phyloP scores from a whole-genome alignment of 2,797 vertebrate genomes.

The Parambassis ranga region DNA sequence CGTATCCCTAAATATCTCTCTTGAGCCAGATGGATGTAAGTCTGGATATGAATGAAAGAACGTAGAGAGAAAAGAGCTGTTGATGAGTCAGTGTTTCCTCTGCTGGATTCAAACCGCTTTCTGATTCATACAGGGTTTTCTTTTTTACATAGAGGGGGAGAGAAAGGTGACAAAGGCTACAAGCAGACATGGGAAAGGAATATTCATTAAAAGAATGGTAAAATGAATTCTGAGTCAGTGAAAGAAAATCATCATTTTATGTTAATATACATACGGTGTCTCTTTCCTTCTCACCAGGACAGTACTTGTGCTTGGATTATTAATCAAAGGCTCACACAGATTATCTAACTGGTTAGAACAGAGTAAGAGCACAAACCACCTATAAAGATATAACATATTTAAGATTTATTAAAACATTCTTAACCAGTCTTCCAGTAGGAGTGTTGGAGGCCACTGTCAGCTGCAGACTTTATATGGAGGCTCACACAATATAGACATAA shows the following conservation, averaged over 20 bases:
- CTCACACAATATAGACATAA: neutral
- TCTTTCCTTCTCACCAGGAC: neutral
- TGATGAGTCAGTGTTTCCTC: constrained; percentile 55
- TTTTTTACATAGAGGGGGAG: constrained; percentile 4
- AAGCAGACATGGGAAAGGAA: neutral
- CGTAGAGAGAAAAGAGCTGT: constrained; percentile 8
- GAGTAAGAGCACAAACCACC: neutral
- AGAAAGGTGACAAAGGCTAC: constrained; percentile 9
- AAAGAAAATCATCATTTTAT: constrained; percentile 14
- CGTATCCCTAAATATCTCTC: constrained; percentile 55
- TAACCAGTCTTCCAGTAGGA: neutral
- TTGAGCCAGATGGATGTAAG: constrained; percentile 50
- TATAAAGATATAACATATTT: constrained; percentile 2
- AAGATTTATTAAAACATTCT: neutral
- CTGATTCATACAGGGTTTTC: constrained; percentile 26
- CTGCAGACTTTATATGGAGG: neutral
- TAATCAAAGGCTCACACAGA: constrained; percentile 10
- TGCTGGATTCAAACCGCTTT: constrained; percentile 20
- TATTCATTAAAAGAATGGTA: neutral
- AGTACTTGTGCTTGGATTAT: constrained; percentile 7
- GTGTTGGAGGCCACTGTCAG: constrained; percentile 4
- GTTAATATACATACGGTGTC: constrained; percentile 9
- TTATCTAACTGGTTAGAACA: constrained; percentile 1
- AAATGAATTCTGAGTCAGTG: constrained; percentile 25
- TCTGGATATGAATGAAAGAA: constrained; percentile 49